A percentile compares a stretch with the other conserved stretches of the same genome.
Evolutionary conservation across 2,797 vertebrate species (phyloP).

Genomic region (Microctenopoma lineatum): DNA sequence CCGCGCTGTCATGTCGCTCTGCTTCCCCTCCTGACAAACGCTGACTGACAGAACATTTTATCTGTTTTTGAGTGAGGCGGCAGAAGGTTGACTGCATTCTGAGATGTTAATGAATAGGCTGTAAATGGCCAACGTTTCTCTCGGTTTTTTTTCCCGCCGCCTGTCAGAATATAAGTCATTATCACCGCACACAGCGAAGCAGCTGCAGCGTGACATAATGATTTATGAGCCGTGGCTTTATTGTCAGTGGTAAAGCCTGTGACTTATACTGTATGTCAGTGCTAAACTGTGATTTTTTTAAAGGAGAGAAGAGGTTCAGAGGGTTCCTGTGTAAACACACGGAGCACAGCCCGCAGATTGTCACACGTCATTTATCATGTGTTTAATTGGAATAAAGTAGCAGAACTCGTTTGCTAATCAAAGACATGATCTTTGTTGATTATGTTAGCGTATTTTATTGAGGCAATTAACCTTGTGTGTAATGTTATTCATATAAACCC

Average conservation of each 20-base stretch:
- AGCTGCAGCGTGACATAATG: constrained; percentile 66
- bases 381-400: constrained; percentile 71
- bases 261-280: constrained; percentile 69
- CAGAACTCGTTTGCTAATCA: constrained; percentile 71
- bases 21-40: constrained; percentile 42
- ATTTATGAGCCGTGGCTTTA: constrained; percentile 78
- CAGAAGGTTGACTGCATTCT: constrained; percentile 50
- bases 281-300: constrained; percentile 62
- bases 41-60: constrained; percentile 59
- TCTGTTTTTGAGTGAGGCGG: constrained; percentile 37
- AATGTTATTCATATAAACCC: constrained; percentile 59
- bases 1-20: constrained; percentile 43
- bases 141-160: constrained; percentile 13
- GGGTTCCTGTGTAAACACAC: constrained; percentile 62
- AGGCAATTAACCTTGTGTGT: constrained; percentile 72
- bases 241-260: constrained; percentile 72
- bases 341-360: constrained; percentile 57
- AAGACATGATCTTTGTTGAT: constrained; percentile 71
- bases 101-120: constrained; percentile 57
- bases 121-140: constrained; percentile 49
- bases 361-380: constrained; percentile 70
- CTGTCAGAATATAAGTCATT: constrained; percentile 70
- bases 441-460: constrained; percentile 57
- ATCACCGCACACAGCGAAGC: constrained; percentile 63
- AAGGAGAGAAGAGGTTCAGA: constrained; percentile 53